Evolutionary conservation across 2,113 vertebrate genomes (phyloP).

Genomic region (Pelusios castaneus): DNA sequence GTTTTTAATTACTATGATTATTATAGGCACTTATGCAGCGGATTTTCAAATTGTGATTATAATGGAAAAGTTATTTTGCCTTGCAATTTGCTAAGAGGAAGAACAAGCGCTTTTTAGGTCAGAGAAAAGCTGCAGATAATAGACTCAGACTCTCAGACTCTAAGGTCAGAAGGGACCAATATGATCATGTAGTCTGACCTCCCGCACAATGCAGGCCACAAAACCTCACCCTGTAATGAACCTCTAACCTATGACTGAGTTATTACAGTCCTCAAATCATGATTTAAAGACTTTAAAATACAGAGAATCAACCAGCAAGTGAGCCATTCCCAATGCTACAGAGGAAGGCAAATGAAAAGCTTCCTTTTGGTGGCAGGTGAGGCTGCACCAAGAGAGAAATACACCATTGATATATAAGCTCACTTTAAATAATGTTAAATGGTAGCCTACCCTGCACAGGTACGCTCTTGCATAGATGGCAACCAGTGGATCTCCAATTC

Average conservation of each 20-base stretch:
- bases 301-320: no score
- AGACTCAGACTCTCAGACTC: no score
- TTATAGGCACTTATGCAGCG: neutral
- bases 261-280: no score
- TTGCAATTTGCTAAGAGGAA: neutral
- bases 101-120: neutral
- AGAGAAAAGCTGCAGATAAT: neutral
- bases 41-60: neutral
- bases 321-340: no score
- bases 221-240: no score
- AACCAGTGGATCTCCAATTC: slow-evolving; percentile 95
- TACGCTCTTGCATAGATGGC: slow-evolving; percentile 96
- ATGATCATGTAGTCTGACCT: no score
- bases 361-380: neutral
- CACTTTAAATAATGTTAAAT: neutral
- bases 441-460: slow-evolving; percentile 89
- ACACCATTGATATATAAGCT: rapidly evolving
- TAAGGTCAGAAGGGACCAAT: no score
- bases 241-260: no score
- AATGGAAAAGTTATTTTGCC: neutral
- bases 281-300: no score
- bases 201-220: no score
- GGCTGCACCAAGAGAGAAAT: neutral
- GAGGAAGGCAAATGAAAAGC: no score
- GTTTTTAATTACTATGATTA: neutral